Evolutionary conservation across 1,140 invertebrate species (phyloP), one percentile per base, ranked within the genome.

Genomic region (Drosophila neocordata): DNA sequence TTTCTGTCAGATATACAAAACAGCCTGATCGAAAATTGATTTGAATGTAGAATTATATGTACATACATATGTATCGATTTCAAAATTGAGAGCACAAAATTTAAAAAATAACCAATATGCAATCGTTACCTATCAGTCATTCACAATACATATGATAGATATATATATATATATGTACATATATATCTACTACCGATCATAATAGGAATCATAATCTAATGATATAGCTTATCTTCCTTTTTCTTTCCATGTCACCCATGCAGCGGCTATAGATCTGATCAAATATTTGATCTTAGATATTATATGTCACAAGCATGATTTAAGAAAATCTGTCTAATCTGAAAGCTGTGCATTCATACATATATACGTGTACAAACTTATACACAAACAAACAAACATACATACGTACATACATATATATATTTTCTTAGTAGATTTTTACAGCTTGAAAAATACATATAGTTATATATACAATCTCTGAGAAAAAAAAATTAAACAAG

Each of bases 391-490:
- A 1, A 31, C 27, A 65, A 12, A 65, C 15, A 20, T 27, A 67
- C 11, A 44, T 44, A 44, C 11, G 15, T 7, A 41, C 8, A 18
- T 76, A 65, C 51, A 69, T 62, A 79, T 63, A 82, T 76, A 79
- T 87, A 88, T 87, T 82, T 87, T 87, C 83, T 76, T 82, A 87
- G 82, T 82, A 82, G 83, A 88, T 87, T 88, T 85, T 88, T 88
- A 88, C 83, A 76, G 69, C 71, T 87, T 88, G 78, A 71, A 81
- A 37, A 73, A 68, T 52, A 53, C 18, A 55, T 41, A 61, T 61
- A 63, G 31, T 60, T 67, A 41, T 61, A 62, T 71, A 24, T 13
- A 24, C 63, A 64, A 57, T 44, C 35, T 59, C 31, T 44, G 0
- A n/a, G 4, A 24, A 31, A 31, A 31, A 31, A 9, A 65, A 34